These are phyloP conservation scores for Limnephilus marmoratus DNA, from an alignment of 2,888 invertebrate genomes.

Conservation along the genomic window DNA sequence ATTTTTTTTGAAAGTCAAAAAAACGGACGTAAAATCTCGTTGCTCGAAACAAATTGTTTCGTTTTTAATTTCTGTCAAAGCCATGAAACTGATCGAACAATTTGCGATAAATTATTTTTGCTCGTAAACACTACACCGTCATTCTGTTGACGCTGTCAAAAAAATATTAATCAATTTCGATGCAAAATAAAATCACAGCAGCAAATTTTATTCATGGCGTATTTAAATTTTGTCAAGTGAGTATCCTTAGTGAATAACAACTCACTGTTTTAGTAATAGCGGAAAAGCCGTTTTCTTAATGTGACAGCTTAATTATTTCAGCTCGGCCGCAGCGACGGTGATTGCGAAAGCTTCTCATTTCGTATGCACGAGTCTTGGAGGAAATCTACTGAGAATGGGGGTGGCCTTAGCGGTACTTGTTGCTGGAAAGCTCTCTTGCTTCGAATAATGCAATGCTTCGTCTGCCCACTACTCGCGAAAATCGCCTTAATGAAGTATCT, in stretches of 20 bases:
- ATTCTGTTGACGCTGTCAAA: conserved; percentile 29
- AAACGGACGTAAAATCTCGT: background rate
- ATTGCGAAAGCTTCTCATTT: conserved; percentile 54
- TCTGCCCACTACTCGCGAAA: background rate
- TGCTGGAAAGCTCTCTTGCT: conserved; percentile 55
- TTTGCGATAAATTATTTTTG: background rate
- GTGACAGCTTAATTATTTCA: conserved; percentile 61
- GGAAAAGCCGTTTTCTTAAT: conserved; percentile 55
- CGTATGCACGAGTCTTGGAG: conserved; percentile 46
- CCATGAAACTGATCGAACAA: background rate
- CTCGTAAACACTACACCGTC: conserved; percentile 3
- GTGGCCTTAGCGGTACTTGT: conserved; percentile 57
- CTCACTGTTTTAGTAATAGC: conserved; percentile 35
- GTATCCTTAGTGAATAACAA: conserved; percentile 41
- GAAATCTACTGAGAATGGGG: conserved; percentile 10
- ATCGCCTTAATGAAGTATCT: background rate
- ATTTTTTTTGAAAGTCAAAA: background rate
- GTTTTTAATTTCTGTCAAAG: background rate
- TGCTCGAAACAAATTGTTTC: background rate
- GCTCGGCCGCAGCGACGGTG: conserved; percentile 53
- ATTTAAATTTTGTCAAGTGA: conserved; percentile 47
- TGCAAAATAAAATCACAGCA: conserved; percentile 11
- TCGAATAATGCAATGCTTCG: conserved; percentile 11
- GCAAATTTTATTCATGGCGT: conserved; percentile 42
- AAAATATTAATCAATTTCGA: conserved; percentile 18